phyloP scores from a whole-genome alignment of 2,113 vertebrate genomes.

The Grammomys surdaster region DNA sequence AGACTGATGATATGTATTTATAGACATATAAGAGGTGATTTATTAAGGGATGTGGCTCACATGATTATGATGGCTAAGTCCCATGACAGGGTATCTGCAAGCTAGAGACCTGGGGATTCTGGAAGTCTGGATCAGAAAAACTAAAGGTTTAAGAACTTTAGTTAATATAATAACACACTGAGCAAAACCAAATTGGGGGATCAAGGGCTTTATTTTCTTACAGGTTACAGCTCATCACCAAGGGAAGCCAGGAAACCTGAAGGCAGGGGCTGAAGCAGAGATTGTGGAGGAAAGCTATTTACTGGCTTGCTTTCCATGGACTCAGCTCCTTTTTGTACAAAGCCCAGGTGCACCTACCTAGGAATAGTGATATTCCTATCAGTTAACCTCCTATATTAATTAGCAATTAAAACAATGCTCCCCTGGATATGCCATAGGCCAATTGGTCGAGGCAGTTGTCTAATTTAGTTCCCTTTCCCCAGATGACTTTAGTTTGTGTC shows the following conservation, averaged over 20 bases:
- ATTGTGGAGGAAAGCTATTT: background rate
- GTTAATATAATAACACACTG: background rate
- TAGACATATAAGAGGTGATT: background rate
- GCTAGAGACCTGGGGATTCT: background rate
- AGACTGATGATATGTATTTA: too few relatives aligned
- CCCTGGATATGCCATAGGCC: too few relatives aligned
- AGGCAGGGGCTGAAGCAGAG: background rate
- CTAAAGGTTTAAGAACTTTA: background rate
- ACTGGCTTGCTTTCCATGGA: background rate
- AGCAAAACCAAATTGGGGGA: background rate
- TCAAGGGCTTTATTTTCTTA: background rate
- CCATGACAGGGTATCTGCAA: background rate
- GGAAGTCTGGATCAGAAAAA: background rate
- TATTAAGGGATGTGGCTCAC: background rate
- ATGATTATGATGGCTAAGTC: background rate
- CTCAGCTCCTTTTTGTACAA: background rate
- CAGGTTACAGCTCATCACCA: background rate
- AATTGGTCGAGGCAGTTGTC: background rate
- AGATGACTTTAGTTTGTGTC: background rate
- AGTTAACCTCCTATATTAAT: background rate
- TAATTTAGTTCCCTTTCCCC: background rate
- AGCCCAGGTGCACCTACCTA: too few relatives aligned
- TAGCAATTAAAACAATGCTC: background rate
- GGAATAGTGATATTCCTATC: background rate
- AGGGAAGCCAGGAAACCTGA: background rate